A percentile compares a stretch with the other conserved stretches of the same genome.
phyloP scores from a whole-genome alignment of 2,113 vertebrate genomes.

The Pelvicachromis taeniatus region DNA sequence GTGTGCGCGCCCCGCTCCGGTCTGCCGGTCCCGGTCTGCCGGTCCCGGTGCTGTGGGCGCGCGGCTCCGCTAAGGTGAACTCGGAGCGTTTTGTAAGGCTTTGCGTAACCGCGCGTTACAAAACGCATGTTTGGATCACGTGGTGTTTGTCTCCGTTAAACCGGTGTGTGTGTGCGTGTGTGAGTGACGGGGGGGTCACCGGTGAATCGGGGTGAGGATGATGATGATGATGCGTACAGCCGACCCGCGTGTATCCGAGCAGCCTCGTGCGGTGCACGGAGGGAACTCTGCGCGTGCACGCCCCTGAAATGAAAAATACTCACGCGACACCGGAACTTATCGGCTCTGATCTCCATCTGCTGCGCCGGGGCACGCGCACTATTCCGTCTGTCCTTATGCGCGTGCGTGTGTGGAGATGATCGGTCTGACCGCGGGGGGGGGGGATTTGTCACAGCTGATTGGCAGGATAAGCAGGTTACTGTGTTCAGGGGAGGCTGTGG shows the following conservation, averaged over 20 bases:
- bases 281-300: not conserved
- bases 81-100: slow-evolving; percentile 51
- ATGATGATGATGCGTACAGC: not conserved
- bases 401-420: not conserved
- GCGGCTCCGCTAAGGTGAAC: not conserved
- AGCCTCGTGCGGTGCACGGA: not conserved
- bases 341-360: not conserved
- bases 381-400: not conserved
- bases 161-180: not conserved
- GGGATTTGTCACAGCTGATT: slow-evolving; percentile 34
- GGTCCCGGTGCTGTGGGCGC: not conserved
- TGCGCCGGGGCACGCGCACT: not conserved
- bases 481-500: not conserved
- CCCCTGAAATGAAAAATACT: not conserved
- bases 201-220: not conserved
- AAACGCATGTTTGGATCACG: slow-evolving; percentile 4
- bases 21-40: not conserved
- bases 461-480: slow-evolving; percentile 51
- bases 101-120: slow-evolving; percentile 66
- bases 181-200: not conserved
- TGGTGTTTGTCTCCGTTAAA: not conserved
- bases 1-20: not conserved
- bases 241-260: not conserved
- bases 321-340: not conserved
- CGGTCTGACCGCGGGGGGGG: not conserved